Percentiles rank a stretch among this genome's conserved stretches.
Conservation (phyloP, 2,888 invertebrate genomes). For the Bellardia bayeri region DNA sequence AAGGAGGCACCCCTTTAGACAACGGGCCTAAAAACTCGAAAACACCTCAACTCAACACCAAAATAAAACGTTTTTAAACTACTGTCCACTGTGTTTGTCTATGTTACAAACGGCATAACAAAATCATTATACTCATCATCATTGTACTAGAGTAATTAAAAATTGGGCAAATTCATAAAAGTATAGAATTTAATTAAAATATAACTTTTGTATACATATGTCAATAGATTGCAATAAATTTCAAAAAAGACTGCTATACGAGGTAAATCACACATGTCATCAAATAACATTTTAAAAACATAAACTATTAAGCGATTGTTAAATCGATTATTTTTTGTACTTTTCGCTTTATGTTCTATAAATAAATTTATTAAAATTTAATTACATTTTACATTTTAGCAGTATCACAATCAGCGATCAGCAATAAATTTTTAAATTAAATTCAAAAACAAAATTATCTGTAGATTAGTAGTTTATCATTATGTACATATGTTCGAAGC, state of each 20-base stretch:
- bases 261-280: background rate
- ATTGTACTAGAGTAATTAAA: too few relatives aligned
- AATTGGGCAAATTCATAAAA: too few relatives aligned
- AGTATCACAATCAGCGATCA: background rate
- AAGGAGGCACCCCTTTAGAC: too few relatives aligned
- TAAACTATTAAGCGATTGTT: background rate
- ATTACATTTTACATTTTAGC: conserved; percentile 1
- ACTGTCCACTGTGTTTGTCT: too few relatives aligned
- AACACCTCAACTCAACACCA: too few relatives aligned
- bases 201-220: background rate
- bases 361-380: background rate
- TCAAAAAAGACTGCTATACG: background rate
- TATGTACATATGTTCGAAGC: too few relatives aligned
- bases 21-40: too few relatives aligned
- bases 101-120: too few relatives aligned
- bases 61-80: too few relatives aligned
- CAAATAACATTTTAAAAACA: background rate
- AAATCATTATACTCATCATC: too few relatives aligned
- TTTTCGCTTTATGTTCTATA: background rate
- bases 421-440: background rate
- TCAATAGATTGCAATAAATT: background rate
- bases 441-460: background rate
- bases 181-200: background rate
- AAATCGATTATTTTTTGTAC: background rate
- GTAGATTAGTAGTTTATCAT: too few relatives aligned